A percentile compares a stretch with the other conserved stretches of the same genome.
phyloP scores from a whole-genome alignment of 2,888 invertebrate genomes.

The Ypsolopha sequella region DNA sequence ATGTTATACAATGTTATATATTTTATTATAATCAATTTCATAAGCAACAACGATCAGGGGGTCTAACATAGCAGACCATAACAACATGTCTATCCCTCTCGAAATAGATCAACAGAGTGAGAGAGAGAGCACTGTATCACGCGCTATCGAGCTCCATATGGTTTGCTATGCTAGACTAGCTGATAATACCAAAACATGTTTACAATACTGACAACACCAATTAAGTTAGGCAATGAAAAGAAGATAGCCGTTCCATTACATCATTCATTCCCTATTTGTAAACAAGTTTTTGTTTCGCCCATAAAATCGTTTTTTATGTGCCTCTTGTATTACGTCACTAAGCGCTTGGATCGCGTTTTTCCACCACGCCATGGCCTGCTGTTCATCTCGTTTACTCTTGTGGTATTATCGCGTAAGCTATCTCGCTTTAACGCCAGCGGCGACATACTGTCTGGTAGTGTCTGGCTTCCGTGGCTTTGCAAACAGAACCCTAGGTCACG shows the following conservation, averaged over 20 bases:
- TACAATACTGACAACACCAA: neutral
- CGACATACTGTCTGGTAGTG: constrained; percentile 67
- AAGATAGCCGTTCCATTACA: neutral
- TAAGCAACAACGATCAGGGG: no score
- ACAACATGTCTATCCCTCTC: no score
- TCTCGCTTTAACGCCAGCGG: constrained; percentile 52
- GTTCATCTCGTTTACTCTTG: constrained; percentile 38
- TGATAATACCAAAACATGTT: no score
- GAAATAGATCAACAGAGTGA: no score
- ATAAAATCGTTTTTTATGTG: constrained; percentile 3
- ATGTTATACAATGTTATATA: neutral
- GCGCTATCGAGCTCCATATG: no score
- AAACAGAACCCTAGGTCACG: constrained; percentile 62
- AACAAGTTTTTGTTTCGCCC: constrained; percentile 7
- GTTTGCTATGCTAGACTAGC: no score
- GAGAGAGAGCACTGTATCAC: no score
- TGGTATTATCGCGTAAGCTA: constrained; percentile 24
- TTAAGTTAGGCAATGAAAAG: neutral
- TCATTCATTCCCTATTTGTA: constrained; percentile 7
- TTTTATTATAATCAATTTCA: no score
- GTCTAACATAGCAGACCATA: no score
- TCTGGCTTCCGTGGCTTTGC: constrained; percentile 44
- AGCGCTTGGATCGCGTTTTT: constrained; percentile 34
- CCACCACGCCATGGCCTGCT: constrained; percentile 36
- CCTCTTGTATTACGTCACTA: constrained; percentile 38